These are phyloP conservation scores for Lysandra coridon DNA, from an alignment of 2,888 invertebrate species.

Conservation along the genomic window DNA sequence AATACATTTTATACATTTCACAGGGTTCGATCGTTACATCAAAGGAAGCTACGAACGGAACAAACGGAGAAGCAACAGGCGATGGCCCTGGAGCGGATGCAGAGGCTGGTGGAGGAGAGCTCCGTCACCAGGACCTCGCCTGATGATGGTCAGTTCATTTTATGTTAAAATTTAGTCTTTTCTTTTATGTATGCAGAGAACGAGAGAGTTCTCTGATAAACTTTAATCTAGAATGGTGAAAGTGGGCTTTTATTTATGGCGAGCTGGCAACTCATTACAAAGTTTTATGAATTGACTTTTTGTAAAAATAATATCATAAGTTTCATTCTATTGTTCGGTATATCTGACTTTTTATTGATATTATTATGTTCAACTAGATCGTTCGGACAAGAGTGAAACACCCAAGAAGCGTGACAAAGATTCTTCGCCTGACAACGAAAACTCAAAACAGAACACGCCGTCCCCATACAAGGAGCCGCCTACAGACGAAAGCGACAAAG, in stretches of 20 bases:
- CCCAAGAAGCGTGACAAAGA: constrained; percentile 61
- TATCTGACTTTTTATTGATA: no score
- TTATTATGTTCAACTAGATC: constrained; percentile 43
- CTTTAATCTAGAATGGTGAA: no score
- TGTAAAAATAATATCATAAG: no score
- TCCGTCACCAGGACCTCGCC: constrained; percentile 44
- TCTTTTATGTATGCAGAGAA: no score
- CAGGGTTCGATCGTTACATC: constrained; percentile 85
- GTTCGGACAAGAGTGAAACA: constrained; percentile 58
- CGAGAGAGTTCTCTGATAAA: no score
- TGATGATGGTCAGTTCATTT: constrained; percentile 50
- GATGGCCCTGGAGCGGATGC: constrained; percentile 76
- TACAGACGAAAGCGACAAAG: constrained; percentile 53
- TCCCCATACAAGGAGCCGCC: constrained; percentile 59
- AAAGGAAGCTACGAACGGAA: constrained; percentile 87
- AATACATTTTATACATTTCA: neutral
- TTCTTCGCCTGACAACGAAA: constrained; percentile 48
- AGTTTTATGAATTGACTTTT: no score
- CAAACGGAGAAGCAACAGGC: constrained; percentile 84
- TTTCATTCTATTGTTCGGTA: no score
- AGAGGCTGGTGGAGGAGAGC: constrained; percentile 66
- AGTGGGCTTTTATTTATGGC: no score
- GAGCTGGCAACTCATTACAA: no score
- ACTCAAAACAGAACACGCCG: constrained; percentile 46
- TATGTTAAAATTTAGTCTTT: no score